Conservation (phyloP, 2,888 invertebrate species). For the Tolmerus cingulatus region DNA sequence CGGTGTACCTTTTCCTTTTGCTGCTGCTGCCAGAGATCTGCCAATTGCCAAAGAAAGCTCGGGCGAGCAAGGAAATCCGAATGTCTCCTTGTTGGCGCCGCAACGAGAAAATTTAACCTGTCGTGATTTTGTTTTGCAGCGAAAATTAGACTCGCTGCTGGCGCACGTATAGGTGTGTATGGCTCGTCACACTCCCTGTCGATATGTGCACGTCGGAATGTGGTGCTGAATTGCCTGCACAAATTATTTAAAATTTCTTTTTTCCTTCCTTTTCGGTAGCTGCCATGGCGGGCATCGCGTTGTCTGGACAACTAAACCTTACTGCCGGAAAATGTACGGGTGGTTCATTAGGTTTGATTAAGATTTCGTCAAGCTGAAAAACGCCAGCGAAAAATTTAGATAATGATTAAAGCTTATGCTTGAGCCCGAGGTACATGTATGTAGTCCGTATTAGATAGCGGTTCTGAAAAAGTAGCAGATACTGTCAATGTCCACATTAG, state of each 20-base stretch:
- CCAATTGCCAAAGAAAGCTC: conserved; percentile 45
- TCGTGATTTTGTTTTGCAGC: conserved; percentile 38
- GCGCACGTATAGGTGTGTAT: not conserved
- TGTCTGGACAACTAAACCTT: not conserved
- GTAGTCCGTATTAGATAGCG: not conserved
- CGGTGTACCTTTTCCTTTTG: conserved; percentile 25
- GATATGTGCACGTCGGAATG: not conserved
- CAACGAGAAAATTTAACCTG: conserved; percentile 44
- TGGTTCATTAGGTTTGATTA: not conserved
- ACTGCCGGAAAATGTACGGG: not conserved
- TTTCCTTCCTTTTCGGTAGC: not conserved
- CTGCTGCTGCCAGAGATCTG: conserved; percentile 43
- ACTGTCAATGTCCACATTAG: not conserved
- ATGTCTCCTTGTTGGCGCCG: conserved; percentile 47
- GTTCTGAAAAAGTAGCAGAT: not conserved
- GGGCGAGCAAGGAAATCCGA: conserved; percentile 43
- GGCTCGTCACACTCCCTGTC: not conserved
- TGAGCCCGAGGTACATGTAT: not conserved
- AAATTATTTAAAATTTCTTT: conserved; percentile 14
- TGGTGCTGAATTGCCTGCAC: not conserved
- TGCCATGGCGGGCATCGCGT: not conserved
- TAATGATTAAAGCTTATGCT: not conserved
- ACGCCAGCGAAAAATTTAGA: not conserved
- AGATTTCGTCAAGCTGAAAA: not conserved
- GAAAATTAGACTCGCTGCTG: conserved; percentile 22